A percentile compares a stretch with the other conserved stretches of the same genome.
phyloP scores from a whole-genome alignment of 2,888 invertebrate genomes.

The Stenotaenia linearis region DNA sequence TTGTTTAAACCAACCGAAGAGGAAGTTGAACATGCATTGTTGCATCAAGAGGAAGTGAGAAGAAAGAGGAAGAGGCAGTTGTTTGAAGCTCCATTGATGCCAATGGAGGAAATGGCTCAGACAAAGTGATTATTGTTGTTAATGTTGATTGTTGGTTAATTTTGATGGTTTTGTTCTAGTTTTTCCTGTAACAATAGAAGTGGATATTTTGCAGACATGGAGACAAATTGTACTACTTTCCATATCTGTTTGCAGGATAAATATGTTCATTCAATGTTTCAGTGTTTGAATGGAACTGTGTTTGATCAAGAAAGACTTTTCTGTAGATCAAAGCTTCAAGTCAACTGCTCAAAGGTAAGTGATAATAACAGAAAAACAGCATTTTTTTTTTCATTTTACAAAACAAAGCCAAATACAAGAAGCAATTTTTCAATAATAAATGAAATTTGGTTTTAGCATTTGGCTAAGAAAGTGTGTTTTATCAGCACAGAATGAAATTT shows the following conservation, averaged over 20 bases:
- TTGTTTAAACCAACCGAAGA: conserved; percentile 28
- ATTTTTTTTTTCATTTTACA: too few relatives aligned
- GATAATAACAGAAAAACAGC: too few relatives aligned
- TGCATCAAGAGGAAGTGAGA: neutral
- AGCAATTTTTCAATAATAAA: too few relatives aligned
- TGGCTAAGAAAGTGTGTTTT: too few relatives aligned
- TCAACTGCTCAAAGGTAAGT: neutral
- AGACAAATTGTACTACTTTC: neutral
- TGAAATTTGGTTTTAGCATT: too few relatives aligned
- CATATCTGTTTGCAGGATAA: neutral
- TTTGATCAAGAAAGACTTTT: neutral
- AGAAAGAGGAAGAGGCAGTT: neutral
- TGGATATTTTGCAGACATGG: neutral
- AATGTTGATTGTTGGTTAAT: neutral
- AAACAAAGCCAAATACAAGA: too few relatives aligned
- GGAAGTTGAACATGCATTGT: neutral
- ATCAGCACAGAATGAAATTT: too few relatives aligned
- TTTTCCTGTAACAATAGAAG: neutral
- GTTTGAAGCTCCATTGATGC: conserved; percentile 20
- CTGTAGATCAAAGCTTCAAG: neutral
- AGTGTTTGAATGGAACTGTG: neutral
- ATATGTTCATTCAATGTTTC: neutral
- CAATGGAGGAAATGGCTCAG: neutral
- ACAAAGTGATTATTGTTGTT: neutral
- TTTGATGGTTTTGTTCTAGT: neutral